phyloP scores from a whole-genome alignment of 2,797 vertebrate genomes.

The Scolopax bukidnonensis region DNA sequence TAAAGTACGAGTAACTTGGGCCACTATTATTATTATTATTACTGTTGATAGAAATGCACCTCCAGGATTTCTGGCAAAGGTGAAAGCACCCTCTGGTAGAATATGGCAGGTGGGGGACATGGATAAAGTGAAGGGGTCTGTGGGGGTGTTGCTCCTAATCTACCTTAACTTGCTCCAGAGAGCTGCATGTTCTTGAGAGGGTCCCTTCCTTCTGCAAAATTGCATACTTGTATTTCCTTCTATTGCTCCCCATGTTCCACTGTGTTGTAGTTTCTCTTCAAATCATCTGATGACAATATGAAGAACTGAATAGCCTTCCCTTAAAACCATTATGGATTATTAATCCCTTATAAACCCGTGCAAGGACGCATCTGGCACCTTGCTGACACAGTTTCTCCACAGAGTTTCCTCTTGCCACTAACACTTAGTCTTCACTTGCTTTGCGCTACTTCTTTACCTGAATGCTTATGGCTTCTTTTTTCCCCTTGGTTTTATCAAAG shows the following conservation, averaged over 20 bases:
- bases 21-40: rapidly evolving
- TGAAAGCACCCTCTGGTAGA: not conserved
- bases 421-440: not conserved
- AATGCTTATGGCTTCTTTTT: not conserved
- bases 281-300: not conserved
- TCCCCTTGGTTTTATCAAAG: not conserved
- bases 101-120: not conserved
- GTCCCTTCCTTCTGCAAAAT: not conserved
- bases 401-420: not conserved
- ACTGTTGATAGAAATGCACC: not conserved
- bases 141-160: not conserved
- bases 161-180: not conserved
- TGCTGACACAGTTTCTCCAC: not conserved
- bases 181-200: not conserved
- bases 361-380: not conserved
- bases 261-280: not conserved
- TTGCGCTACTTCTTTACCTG: not conserved
- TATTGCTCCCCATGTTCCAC: not conserved
- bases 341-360: not conserved
- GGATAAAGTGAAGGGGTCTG: not conserved
- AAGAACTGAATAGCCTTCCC: not conserved
- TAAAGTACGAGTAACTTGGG: not conserved
- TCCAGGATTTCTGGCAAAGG: not conserved
- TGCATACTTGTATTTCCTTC: not conserved
- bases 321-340: not conserved